These are phyloP conservation scores for Apis cerana DNA, from an alignment of 1,140 invertebrate species.

Conservation along the genomic window DNA sequence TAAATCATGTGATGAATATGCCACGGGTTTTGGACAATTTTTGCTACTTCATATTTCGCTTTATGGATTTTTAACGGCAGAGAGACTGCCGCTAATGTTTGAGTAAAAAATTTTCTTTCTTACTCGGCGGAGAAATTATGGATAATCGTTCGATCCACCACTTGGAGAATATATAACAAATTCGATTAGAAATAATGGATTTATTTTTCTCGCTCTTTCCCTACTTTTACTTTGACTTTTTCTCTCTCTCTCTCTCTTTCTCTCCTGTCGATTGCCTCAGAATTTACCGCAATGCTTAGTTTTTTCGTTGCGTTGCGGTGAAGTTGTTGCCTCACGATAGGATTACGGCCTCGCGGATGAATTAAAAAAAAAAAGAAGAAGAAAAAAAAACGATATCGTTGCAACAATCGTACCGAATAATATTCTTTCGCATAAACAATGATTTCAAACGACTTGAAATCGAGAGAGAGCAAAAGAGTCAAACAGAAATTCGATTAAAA, in stretches of 20 bases:
- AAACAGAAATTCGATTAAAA: too few species aligned
- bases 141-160: background rate
- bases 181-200: background rate
- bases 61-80: too few species aligned
- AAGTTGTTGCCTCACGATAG: conserved; percentile 1
- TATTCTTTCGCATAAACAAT: background rate
- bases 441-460: too few species aligned
- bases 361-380: too few species aligned
- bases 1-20: too few species aligned
- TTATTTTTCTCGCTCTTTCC: background rate
- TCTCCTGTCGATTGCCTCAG: conserved; percentile 2
- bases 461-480: too few species aligned
- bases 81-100: too few species aligned
- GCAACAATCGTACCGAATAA: background rate
- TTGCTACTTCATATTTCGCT: too few species aligned
- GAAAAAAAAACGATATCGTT: background rate
- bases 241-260: too few species aligned
- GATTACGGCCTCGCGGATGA: background rate
- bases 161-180: background rate
- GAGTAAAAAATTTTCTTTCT: too few species aligned
- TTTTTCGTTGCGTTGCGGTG: conserved; percentile 3
- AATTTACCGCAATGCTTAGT: background rate
- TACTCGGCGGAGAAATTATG: too few species aligned
- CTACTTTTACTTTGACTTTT: background rate
- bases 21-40: too few species aligned